A percentile compares a stretch with the other conserved stretches of the same genome.
Conservation (phyloP, 2,888 invertebrate genomes). For the Nasonia oneida region DNA sequence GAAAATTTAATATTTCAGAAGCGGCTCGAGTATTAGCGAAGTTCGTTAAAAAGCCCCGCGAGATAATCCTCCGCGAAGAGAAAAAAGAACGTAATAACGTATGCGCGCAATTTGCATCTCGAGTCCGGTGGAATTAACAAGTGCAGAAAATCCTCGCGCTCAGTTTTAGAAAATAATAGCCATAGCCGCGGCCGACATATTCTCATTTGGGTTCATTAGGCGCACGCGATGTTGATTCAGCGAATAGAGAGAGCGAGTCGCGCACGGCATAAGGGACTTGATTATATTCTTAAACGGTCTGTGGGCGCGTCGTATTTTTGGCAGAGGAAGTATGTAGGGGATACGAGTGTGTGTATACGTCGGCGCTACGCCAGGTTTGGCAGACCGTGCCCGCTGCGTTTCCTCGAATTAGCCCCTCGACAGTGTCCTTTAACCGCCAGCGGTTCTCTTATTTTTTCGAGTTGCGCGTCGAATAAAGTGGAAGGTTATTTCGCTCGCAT, state of each 20-base stretch:
- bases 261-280: background rate
- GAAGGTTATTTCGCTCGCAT: background rate
- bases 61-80: background rate
- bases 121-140: conserved; percentile 1
- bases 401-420: background rate
- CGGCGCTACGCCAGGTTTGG: background rate
- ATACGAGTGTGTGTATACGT: background rate
- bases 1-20: background rate
- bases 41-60: background rate
- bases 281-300: conserved; percentile 55
- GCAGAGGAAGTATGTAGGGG: conserved; percentile 37
- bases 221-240: conserved; percentile 41
- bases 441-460: background rate
- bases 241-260: conserved; percentile 28
- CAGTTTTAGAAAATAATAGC: background rate
- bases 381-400: background rate
- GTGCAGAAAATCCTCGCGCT: background rate
- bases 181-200: background rate
- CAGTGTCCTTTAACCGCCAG: background rate
- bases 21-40: background rate
- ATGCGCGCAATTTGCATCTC: conserved; percentile 20
- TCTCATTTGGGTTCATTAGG: conserved; percentile 37
- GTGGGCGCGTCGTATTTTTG: conserved; percentile 50
- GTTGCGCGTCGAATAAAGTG: background rate
- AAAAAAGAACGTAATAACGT: background rate